Evolutionary conservation across 2,888 invertebrate species (phyloP).

Genomic region (Antitype chi): DNA sequence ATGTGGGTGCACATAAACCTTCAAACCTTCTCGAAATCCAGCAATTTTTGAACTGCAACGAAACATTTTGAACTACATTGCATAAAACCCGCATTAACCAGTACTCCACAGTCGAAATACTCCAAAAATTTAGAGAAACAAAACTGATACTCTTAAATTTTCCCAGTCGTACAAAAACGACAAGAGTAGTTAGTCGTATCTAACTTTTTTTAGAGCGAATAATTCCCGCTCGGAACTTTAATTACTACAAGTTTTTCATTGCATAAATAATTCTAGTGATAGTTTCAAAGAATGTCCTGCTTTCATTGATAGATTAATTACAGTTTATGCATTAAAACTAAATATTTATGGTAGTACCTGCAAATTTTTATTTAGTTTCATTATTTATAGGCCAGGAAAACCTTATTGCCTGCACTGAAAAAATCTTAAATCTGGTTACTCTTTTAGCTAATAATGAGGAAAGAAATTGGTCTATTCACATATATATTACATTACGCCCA

Average conservation of each 20-base stretch:
- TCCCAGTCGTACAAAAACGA: conserved; percentile 1
- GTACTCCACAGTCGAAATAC: conserved; percentile 15
- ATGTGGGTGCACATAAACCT: background rate
- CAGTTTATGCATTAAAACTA: background rate
- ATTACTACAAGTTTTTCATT: conserved; percentile 22
- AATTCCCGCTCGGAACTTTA: conserved; percentile 28
- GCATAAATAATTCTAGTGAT: background rate
- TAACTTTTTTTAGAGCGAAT: conserved; percentile 20
- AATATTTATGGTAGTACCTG: too few relatives aligned
- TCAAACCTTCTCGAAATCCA: background rate
- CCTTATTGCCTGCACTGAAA: background rate
- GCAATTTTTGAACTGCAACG: background rate
- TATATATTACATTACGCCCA: background rate
- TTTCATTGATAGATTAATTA: background rate
- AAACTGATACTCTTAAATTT: conserved; percentile 16
- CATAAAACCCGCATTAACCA: conserved; percentile 1
- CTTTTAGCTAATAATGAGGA: background rate
- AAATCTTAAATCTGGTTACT: background rate
- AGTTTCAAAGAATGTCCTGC: background rate
- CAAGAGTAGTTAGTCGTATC: background rate
- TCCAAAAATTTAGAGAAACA: conserved; percentile 10
- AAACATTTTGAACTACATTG: background rate
- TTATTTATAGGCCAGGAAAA: background rate
- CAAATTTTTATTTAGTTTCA: background rate
- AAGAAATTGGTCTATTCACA: background rate